These are phyloP conservation scores for Rhingia rostrata DNA, from an alignment of 2,888 invertebrate species.

Conservation along the genomic window DNA sequence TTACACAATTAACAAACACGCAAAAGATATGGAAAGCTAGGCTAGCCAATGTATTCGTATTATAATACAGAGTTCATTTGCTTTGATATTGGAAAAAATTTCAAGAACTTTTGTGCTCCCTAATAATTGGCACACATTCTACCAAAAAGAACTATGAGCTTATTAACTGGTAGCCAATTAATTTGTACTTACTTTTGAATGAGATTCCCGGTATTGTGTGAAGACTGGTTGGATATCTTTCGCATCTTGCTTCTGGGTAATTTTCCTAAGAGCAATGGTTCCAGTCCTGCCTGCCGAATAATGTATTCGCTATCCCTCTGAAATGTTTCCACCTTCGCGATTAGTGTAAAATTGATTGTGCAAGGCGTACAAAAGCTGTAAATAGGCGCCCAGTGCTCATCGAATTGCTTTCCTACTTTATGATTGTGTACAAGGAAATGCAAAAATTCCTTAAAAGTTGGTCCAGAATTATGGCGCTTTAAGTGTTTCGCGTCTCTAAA, in stretches of 20 bases:
- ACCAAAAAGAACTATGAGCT: not conserved
- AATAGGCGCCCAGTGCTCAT: constrained; percentile 88
- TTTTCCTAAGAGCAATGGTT: constrained; percentile 84
- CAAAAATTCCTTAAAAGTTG: constrained; percentile 89
- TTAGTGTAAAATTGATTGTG: constrained; percentile 86
- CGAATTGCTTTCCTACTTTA: constrained; percentile 84
- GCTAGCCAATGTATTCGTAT: too few species aligned
- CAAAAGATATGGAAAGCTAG: too few species aligned
- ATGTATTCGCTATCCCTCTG: constrained; percentile 86
- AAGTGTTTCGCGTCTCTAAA: constrained; percentile 83
- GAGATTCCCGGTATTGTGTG: constrained; percentile 83
- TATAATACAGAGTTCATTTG: too few species aligned
- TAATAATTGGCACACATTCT: too few species aligned
- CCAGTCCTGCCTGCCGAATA: constrained; percentile 85
- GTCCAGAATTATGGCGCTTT: constrained; percentile 82
- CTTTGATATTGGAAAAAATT: too few species aligned
- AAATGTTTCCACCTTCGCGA: constrained; percentile 87
- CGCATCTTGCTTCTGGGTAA: constrained; percentile 84
- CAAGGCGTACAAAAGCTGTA: constrained; percentile 87
- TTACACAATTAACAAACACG: too few species aligned
- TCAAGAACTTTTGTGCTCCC: too few species aligned
- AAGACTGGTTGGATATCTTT: constrained; percentile 83
- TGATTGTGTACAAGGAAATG: constrained; percentile 87
- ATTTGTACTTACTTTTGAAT: constrained; percentile 84
- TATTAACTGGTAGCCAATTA: constrained; percentile 50